phyloP scores from a whole-genome alignment of 2,797 vertebrate species.

The Coluber constrictor region DNA sequence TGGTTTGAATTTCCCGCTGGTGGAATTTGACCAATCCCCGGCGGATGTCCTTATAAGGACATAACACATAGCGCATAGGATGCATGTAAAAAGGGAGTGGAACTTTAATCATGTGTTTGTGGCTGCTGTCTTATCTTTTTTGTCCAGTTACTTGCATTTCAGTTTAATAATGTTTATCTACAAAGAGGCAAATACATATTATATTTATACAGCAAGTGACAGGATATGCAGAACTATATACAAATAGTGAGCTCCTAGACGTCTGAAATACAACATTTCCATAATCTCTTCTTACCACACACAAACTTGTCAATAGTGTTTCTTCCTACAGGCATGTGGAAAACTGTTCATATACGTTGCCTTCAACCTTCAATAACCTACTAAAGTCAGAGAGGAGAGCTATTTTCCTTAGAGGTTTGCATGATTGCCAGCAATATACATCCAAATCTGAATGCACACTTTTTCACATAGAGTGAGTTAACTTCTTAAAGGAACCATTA shows the following conservation, averaged over 20 bases:
- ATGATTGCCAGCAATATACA: not conserved
- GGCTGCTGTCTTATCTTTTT: not conserved
- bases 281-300: not conserved
- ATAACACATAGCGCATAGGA: not conserved
- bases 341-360: not conserved
- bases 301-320: not conserved
- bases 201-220: not conserved
- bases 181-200: not conserved
- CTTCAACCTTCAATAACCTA: not conserved
- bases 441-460: not conserved
- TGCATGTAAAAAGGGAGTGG: not conserved
- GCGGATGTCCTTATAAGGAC: too few relatives aligned
- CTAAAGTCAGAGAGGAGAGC: not conserved
- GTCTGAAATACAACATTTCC: not conserved
- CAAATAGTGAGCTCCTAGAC: not conserved
- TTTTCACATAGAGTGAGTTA: not conserved
- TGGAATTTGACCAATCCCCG: too few relatives aligned
- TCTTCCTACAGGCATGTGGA: not conserved
- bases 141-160: not conserved
- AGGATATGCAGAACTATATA: not conserved
- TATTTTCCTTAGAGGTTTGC: not conserved
- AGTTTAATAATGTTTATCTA: not conserved
- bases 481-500: not conserved
- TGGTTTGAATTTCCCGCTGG: too few relatives aligned
- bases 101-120: not conserved